Evolutionary conservation across 1,140 invertebrate genomes (phyloP).

Genomic region (Helicoverpa zea): DNA sequence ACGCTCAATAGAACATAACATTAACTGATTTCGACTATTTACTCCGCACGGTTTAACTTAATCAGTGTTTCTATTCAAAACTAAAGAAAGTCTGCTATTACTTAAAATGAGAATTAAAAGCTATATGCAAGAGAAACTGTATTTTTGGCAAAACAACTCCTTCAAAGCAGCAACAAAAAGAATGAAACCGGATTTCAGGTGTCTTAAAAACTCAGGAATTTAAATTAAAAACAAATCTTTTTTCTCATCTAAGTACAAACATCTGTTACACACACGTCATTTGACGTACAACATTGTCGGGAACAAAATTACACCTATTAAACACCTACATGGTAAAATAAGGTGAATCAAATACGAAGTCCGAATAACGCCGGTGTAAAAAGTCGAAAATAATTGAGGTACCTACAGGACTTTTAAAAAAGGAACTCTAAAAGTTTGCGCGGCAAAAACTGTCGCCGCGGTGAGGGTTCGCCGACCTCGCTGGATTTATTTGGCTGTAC

Average conservation of each 20-base stretch:
- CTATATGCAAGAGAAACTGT: too few species aligned
- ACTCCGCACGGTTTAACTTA: conserved; percentile 16
- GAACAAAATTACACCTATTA: conserved; percentile 48
- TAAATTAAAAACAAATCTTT: conserved; percentile 10
- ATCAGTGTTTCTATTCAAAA: background rate
- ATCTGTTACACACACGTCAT: conserved; percentile 16
- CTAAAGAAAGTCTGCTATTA: background rate
- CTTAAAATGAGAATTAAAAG: too few species aligned
- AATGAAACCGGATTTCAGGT: background rate
- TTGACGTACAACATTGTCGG: conserved; percentile 35
- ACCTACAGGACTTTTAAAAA: conserved; percentile 70
- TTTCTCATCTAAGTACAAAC: conserved; percentile 18
- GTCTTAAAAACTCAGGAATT: background rate
- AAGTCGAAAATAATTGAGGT: conserved; percentile 78
- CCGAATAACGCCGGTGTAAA: conserved; percentile 45
- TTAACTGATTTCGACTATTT: conserved; percentile 26
- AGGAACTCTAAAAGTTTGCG: conserved; percentile 75
- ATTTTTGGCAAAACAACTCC: too few species aligned
- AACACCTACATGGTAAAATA: conserved; percentile 47
- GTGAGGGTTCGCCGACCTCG: conserved; percentile 73
- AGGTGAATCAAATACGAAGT: conserved; percentile 41
- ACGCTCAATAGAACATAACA: conserved; percentile 9
- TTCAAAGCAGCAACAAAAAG: background rate
- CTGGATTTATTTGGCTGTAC: conserved; percentile 74
- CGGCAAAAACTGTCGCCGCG: conserved; percentile 79